Evolutionary conservation across 1,140 invertebrate genomes (phyloP).

Genomic region (Sarcophaga bullata): DNA sequence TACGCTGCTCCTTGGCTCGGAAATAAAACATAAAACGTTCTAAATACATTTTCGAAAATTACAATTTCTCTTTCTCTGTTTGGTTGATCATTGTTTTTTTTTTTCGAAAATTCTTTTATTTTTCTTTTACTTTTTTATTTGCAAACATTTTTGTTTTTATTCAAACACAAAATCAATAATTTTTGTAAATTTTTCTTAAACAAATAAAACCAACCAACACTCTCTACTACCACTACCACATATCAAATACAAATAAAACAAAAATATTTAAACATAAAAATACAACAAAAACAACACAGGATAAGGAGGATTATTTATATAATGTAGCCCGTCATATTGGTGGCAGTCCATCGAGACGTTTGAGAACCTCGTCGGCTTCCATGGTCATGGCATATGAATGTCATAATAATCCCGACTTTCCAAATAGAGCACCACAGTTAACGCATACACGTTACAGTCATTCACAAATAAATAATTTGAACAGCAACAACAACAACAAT

Average conservation of each 20-base stretch:
- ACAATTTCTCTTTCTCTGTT: too few relatives aligned
- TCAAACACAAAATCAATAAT: conserved; percentile 10
- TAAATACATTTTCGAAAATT: not conserved
- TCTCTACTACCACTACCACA: too few relatives aligned
- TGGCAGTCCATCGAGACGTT: conserved; percentile 28
- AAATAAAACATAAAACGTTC: not conserved
- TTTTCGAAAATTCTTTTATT: not conserved
- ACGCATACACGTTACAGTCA: conserved; percentile 30
- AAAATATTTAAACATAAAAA: not conserved
- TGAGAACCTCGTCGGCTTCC: conserved; percentile 19
- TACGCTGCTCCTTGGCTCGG: conserved; percentile 12
- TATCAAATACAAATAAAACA: not conserved
- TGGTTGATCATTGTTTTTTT: not conserved
- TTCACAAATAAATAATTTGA: conserved; percentile 30
- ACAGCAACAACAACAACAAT: conserved; percentile 37
- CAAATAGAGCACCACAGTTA: conserved; percentile 13
- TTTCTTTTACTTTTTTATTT: not conserved
- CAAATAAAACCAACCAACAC: not conserved
- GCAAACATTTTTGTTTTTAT: not conserved
- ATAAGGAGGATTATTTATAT: conserved; percentile 25
- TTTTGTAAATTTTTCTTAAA: conserved; percentile 6
- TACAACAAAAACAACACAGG: conserved; percentile 26
- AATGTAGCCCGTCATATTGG: not conserved
- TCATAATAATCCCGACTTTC: not conserved
- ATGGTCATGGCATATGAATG: conserved; percentile 33